Percentiles rank a stretch among this genome's conserved stretches.
Evolutionary conservation across 2,113 vertebrate genomes (phyloP).

Genomic region (Scatophagus argus): DNA sequence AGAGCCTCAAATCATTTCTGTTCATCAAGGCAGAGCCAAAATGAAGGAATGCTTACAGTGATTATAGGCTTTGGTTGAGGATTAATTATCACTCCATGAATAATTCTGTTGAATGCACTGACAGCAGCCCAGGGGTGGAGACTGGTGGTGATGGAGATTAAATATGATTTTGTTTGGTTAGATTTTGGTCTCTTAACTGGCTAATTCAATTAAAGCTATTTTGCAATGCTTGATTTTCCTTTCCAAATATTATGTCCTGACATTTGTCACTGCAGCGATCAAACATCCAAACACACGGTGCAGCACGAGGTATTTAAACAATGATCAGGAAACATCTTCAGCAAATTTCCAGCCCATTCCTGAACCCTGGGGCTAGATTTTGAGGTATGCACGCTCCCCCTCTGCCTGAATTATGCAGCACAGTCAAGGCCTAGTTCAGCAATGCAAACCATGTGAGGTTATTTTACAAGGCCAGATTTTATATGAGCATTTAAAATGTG

Average conservation of each 20-base stretch:
- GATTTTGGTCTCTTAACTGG: not conserved
- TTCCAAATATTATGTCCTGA: too few relatives aligned
- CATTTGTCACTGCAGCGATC: not conserved
- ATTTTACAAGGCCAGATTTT: conserved; percentile 25
- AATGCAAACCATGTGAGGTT: conserved; percentile 36
- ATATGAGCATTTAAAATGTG: not conserved
- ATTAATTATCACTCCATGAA: conserved; percentile 38
- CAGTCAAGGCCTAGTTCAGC: conserved; percentile 1
- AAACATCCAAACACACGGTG: not conserved
- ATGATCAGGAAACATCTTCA: not conserved
- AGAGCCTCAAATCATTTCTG: conserved; percentile 30
- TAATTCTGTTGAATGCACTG: conserved; percentile 35
- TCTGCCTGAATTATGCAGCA: not conserved
- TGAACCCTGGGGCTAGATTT: conserved; percentile 25
- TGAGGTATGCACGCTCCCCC: not conserved
- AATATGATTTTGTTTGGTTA: not conserved
- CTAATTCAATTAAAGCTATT: not conserved
- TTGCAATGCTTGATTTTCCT: not conserved
- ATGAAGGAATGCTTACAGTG: conserved; percentile 49
- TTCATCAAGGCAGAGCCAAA: conserved; percentile 9
- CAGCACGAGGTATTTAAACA: not conserved
- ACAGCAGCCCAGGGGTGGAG: not conserved
- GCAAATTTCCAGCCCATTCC: not conserved
- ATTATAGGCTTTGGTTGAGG: conserved; percentile 14
- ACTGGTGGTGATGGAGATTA: not conserved